These are phyloP conservation scores for Nothobranchius kuhntae DNA, from an alignment of 2,113 vertebrate genomes.

Conservation along the genomic window DNA sequence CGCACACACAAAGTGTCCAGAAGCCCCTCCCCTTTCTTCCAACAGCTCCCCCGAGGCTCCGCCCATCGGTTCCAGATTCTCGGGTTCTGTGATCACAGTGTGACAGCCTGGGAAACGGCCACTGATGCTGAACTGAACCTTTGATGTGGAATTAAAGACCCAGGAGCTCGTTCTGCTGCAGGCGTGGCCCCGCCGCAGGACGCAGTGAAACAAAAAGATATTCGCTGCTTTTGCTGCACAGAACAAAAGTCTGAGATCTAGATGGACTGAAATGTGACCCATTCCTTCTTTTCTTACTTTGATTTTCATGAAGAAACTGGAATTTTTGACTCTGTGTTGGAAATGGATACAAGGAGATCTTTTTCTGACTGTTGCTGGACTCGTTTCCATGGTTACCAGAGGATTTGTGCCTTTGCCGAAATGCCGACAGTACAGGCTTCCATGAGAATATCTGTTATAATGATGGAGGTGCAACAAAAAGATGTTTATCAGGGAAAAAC, in stretches of 20 bases:
- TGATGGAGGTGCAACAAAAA: no score
- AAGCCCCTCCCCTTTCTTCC: background rate
- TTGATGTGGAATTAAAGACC: conserved; percentile 65
- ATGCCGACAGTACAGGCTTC: no score
- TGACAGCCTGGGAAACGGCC: conserved; percentile 50
- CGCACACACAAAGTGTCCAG: background rate
- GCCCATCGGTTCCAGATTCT: conserved; percentile 7
- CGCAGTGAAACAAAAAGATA: conserved; percentile 15
- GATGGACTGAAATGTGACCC: background rate
- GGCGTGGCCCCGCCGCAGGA: conserved; percentile 18
- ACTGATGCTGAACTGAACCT: conserved; percentile 44
- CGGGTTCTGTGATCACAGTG: conserved; percentile 34
- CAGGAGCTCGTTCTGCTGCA: conserved; percentile 57
- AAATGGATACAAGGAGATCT: no score
- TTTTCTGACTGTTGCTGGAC: no score
- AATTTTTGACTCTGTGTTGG: background rate
- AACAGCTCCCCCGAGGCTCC: background rate
- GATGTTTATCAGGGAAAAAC: no score
- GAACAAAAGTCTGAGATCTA: background rate
- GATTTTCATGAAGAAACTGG: background rate
- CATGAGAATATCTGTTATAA: no score
- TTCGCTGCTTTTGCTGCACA: background rate
- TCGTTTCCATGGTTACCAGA: no score
- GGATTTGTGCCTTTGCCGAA: no score
- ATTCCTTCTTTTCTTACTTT: background rate